Base-by-base conservation (phyloP, 2,113 vertebrate species). In the Psammodynastes pulverulentus region DNA sequence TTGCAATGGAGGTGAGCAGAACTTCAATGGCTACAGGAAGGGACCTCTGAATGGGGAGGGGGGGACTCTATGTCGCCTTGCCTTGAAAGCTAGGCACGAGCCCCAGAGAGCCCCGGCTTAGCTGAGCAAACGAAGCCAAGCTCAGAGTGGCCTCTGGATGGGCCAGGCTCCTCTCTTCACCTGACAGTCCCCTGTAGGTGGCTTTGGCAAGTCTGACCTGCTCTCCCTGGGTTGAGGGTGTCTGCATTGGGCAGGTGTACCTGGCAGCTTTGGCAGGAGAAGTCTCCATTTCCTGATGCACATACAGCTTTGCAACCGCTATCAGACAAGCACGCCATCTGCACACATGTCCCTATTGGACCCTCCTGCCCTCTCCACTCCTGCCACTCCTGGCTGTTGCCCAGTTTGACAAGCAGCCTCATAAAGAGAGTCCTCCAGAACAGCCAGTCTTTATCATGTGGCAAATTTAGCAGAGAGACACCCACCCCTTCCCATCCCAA, bases 1-100 rank as follows among this genome's bases (percentile, higher is more conserved):
- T 45, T 9, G 21, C 54, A 6, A 45, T 89, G 89, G 87, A 89
- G 84, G 86, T 87, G 62, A 91, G 84, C 84, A 48, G 84, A 48
- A 24, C 45, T 46, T 46, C 39, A 34, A 67, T 21, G 72, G 34
- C 34, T 79, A 8, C 67, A 43, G 72, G 34, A 39, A 39, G 34
- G 34, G 67, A 79, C n/a, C n/a, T 17, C 67, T 72, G 67, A 72
- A 17, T 67, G 26, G 5, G 5, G n/a, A 1, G 15, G n/a, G 12
- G 23, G 24, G 2, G 1, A n/a, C 12, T 67, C 13, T 34, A 5
- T 17, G 17, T 21, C 17, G 1, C 72, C 19, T 19, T 39, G 34
- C 34, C 72, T 43, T 79, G 72, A 7, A 9, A 79, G 15, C 67
- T 79, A 39, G 67, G n/a, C 9, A 62, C 0, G 26, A 62, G 9